Percentiles rank a stretch among this genome's conserved stretches.
These are phyloP conservation scores for Anser brachyrhynchus DNA, from an alignment of 2,113 vertebrate genomes.

Conservation along the genomic window DNA sequence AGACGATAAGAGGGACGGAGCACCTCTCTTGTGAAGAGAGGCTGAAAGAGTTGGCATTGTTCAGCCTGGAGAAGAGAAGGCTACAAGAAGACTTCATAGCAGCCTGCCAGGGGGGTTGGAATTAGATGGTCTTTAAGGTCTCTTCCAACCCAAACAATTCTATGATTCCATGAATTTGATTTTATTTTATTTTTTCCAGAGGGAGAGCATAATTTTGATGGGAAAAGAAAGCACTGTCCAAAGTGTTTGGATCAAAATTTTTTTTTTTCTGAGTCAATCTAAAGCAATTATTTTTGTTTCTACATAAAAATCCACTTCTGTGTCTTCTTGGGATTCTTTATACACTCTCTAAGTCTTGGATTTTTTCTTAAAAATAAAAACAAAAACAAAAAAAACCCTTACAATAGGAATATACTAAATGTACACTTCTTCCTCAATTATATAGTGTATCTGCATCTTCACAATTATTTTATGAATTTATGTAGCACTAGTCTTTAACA, in stretches of 20 bases:
- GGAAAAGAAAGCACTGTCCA: neutral
- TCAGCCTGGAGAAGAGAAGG: too few species aligned
- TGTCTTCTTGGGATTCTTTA: neutral
- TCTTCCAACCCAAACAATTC: too few species aligned
- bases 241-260: neutral
- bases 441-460: neutral
- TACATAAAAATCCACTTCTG: neutral
- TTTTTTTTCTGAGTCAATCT: neutral
- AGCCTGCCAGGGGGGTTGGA: too few species aligned
- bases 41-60: too few species aligned
- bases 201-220: neutral
- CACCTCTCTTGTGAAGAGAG: too few species aligned
- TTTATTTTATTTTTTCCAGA: neutral
- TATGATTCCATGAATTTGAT: too few species aligned
- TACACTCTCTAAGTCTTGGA: neutral
- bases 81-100: too few species aligned
- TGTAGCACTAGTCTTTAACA: neutral
- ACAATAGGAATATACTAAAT: fast-evolving
- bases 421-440: neutral
- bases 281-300: neutral
- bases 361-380: neutral
- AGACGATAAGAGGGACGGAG: too few species aligned
- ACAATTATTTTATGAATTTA: neutral
- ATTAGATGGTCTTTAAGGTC: too few species aligned
- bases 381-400: neutral